These are phyloP conservation scores for Hedya salicella DNA, from an alignment of 2,888 invertebrate species.

Conservation along the genomic window DNA sequence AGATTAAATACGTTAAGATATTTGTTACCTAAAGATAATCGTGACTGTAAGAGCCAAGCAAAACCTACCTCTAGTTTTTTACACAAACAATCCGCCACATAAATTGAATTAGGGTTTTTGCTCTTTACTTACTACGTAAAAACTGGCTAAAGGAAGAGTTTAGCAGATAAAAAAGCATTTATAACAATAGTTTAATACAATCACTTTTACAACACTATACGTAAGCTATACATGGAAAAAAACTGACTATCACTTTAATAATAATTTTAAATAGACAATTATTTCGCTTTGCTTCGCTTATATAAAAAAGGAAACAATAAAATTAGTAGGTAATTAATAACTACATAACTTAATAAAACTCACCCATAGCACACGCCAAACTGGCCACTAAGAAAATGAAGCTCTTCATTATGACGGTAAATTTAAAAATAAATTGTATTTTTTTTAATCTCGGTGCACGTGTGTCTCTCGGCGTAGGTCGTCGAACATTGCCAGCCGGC, in stretches of 20 bases:
- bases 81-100: not conserved
- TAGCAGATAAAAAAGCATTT: not conserved
- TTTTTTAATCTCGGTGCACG: slow-evolving; percentile 61
- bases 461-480: slow-evolving; percentile 75
- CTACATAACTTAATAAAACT: slow-evolving; percentile 53
- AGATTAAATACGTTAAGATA: too few species aligned
- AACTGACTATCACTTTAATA: too few species aligned
- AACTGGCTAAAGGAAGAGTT: not conserved
- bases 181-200: too few species aligned
- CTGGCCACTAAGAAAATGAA: slow-evolving; percentile 64
- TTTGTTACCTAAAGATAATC: too few species aligned
- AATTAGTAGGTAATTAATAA: not conserved
- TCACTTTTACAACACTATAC: slow-evolving; percentile 1
- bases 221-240: too few species aligned
- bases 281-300: slow-evolving; percentile 31
- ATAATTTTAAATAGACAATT: too few species aligned
- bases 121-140: slow-evolving; percentile 4
- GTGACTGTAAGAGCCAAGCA: not conserved
- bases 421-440: slow-evolving; percentile 52
- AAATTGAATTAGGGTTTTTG: slow-evolving; percentile 13
- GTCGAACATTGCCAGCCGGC: slow-evolving; percentile 69
- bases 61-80: not conserved
- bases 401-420: slow-evolving; percentile 67
- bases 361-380: slow-evolving; percentile 69
- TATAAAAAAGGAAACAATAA: not conserved